These are phyloP conservation scores for Mantis religiosa DNA, from an alignment of 2,888 invertebrate genomes.

Conservation along the genomic window DNA sequence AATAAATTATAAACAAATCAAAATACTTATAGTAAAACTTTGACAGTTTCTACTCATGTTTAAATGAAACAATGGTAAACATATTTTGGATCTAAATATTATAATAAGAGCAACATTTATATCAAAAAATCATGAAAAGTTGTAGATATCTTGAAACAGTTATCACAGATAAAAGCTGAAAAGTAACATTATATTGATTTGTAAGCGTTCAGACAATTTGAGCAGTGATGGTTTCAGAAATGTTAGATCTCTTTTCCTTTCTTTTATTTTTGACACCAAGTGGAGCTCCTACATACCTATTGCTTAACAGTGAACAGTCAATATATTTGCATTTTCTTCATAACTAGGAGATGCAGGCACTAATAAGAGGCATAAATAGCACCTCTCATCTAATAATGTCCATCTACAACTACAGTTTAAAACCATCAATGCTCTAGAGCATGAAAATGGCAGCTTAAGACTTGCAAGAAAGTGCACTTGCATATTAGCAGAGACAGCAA, in stretches of 20 bases:
- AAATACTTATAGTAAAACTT: background rate
- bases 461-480: background rate
- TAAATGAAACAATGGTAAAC: background rate
- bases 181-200: background rate
- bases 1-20: background rate
- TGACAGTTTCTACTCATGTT: background rate
- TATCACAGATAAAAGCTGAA: background rate
- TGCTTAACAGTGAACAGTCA: too few relatives aligned
- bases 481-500: background rate
- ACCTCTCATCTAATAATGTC: background rate
- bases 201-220: background rate
- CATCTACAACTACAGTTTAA: background rate
- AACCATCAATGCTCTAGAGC: background rate
- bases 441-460: background rate
- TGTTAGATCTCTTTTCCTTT: background rate
- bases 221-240: background rate
- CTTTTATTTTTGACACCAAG: background rate
- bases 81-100: background rate
- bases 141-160: background rate
- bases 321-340: background rate
- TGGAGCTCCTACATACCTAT: too few relatives aligned
- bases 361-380: too few relatives aligned
- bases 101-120: background rate
- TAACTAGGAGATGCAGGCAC: background rate
- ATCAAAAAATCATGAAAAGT: background rate